A percentile compares a stretch with the other conserved stretches of the same genome.
Evolutionary conservation across 2,797 vertebrate genomes (phyloP).

Genomic region (Simalia tracyae): DNA sequence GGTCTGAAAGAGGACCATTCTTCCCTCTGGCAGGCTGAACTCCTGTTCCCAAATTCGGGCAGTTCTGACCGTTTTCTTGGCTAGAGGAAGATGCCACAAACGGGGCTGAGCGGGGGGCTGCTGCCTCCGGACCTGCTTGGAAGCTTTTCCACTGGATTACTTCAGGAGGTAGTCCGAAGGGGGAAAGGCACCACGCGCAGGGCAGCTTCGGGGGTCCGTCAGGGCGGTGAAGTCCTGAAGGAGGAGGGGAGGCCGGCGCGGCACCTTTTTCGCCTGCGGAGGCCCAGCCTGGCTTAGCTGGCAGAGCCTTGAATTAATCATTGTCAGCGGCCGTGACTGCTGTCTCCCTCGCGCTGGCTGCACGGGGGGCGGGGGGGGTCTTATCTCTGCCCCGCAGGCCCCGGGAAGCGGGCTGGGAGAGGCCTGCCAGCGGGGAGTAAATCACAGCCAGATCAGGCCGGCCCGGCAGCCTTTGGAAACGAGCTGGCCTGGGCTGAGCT

Average conservation of each 20-base stretch:
- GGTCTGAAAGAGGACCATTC: not conserved
- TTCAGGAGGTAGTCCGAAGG: not conserved
- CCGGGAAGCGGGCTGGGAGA: not conserved
- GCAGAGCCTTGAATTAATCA: not conserved
- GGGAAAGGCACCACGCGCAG: not conserved
- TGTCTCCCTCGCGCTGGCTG: not conserved
- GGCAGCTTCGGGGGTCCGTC: not conserved
- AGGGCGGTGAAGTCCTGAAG: not conserved
- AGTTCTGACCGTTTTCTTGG: not conserved
- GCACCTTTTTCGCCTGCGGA: not conserved
- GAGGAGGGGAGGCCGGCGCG: not conserved
- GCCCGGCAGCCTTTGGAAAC: not conserved
- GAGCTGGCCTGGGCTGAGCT: not conserved
- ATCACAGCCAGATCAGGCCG: not conserved
- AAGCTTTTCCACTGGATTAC: not conserved
- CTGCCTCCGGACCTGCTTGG: not conserved
- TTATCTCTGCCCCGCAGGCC: not conserved
- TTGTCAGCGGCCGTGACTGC: not conserved
- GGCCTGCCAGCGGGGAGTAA: not conserved
- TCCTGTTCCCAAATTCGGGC: too few species aligned
- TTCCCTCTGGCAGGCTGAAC: not conserved
- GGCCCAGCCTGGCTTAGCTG: not conserved
- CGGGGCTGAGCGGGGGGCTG: not conserved
- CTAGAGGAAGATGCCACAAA: not conserved
- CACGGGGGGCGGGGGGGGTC: not conserved